Evolutionary conservation across 1,140 invertebrate genomes (phyloP).

Genomic region (Helicoverpa armigera): DNA sequence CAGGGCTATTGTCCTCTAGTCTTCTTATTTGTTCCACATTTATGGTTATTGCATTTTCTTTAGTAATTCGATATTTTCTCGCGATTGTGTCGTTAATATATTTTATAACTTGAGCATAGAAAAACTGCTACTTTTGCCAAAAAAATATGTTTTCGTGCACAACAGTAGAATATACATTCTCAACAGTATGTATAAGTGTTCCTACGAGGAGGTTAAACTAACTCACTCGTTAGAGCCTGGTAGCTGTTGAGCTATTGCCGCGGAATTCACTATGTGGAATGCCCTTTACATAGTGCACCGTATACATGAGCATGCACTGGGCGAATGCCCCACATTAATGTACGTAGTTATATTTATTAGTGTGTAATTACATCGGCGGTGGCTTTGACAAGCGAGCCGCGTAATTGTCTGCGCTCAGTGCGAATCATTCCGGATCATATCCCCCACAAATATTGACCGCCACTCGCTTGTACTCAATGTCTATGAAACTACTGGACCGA

Average conservation of each 20-base stretch:
- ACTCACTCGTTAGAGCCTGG: too few species aligned
- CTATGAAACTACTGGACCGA: constrained; percentile 13
- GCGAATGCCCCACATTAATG: background rate
- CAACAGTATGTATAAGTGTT: too few species aligned
- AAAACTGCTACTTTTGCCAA: too few species aligned
- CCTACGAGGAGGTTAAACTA: too few species aligned
- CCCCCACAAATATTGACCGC: constrained; percentile 19
- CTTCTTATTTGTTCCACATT: too few species aligned
- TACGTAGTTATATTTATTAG: constrained; percentile 26
- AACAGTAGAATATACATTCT: too few species aligned
- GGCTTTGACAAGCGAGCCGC: constrained; percentile 38
- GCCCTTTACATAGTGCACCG: background rate
- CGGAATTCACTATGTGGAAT: background rate
- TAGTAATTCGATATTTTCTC: too few species aligned
- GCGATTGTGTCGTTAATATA: too few species aligned
- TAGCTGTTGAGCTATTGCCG: background rate
- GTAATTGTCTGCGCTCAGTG: constrained; percentile 31
- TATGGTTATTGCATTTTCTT: too few species aligned
- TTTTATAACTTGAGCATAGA: too few species aligned
- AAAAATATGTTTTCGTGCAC: too few species aligned
- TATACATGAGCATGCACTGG: background rate
- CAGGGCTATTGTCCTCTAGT: background rate
- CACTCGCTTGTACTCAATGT: background rate
- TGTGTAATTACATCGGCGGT: constrained; percentile 40
- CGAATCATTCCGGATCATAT: constrained; percentile 41